Base-by-base conservation (phyloP, 2,113 vertebrate species). In the Lamprologus tigripictilis region DNA sequence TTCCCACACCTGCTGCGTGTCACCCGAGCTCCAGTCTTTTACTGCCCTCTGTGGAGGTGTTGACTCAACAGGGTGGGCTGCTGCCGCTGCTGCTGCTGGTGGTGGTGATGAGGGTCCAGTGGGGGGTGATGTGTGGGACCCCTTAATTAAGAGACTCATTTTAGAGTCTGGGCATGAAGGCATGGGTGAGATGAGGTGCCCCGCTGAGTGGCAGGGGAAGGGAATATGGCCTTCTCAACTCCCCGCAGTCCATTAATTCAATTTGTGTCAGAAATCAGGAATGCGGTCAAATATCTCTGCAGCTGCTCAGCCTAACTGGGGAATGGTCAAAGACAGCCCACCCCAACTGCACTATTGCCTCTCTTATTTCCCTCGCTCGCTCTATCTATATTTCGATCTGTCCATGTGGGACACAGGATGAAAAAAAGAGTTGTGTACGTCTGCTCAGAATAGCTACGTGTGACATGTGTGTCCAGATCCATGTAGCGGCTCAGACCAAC, bases 261-360 rank as follows among this genome's bases (percentile, higher is more conserved):
- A 96, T 97, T 96, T 96, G 92, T 96, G 95, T 97, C 96, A 95
- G 96, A 95, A 96, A 96, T 96, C 91, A 94, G 96, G 96, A 97
- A 96, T 96, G 96, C 90, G 94, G 94, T 96, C 94, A 95, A 95
- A 96, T 96, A 95, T 96, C 96, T 92, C 79, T 90, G 96, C 96
- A 97, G 96, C 96, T 97, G 96, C 95, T 94, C 78, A 10, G 85
- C 88, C 90, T 89, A 88, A 96, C 92, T 91, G 87, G 87, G 92
- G 92, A 94, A 83, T 68, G 40, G 90, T 91, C 90, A 57, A 86
- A 85, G 89, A 90, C 86, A 84, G 71, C 91, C 66, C 33, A n/a
- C 33, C 33, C 61, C 10, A 90, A 89, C 92, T 82, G 68, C 90
- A 90, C 81, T 49, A 61, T 89, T 91, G 93, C 89, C 83, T 92